A percentile compares a stretch with the other conserved stretches of the same genome.
These are phyloP conservation scores for Entelurus aequoreus DNA, from an alignment of 2,113 vertebrate species.

Conservation along the genomic window DNA sequence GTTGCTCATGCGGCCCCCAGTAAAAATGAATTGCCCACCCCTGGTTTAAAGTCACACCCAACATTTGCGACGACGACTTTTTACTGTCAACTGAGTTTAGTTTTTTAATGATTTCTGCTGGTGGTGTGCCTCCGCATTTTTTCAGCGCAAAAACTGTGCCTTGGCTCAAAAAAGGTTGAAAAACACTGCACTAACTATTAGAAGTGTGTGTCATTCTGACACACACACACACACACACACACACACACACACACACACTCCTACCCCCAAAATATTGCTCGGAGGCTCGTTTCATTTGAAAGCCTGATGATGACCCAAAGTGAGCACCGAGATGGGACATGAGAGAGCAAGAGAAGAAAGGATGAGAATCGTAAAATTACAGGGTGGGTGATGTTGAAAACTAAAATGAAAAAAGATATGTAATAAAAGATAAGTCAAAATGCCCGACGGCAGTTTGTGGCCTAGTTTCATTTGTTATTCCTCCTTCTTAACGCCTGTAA, in stretches of 20 bases:
- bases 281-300: conserved; percentile 6
- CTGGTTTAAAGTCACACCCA: too few relatives aligned
- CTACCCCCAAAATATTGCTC: neutral
- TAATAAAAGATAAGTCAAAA: conserved; percentile 74
- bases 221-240: neutral
- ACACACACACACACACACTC: neutral
- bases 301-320: conserved; percentile 2
- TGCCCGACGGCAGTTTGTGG: conserved; percentile 65
- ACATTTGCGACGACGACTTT: too few relatives aligned
- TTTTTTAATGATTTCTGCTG: too few relatives aligned
- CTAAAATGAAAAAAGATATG: conserved; percentile 40
- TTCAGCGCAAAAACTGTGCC: too few relatives aligned
- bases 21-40: too few relatives aligned
- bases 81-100: too few relatives aligned
- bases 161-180: too few relatives aligned
- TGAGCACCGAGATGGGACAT: conserved; percentile 1
- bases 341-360: conserved; percentile 10
- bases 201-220: neutral
- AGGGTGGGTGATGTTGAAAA: conserved; percentile 33
- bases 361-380: conserved; percentile 18
- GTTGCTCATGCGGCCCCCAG: too few relatives aligned
- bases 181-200: too few relatives aligned
- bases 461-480: conserved; percentile 60
- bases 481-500: conserved; percentile 22
- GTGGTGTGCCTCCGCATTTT: too few relatives aligned